Conservation (phyloP, 2,797 vertebrate genomes). For the Typhlichthys eigenmanni region DNA sequence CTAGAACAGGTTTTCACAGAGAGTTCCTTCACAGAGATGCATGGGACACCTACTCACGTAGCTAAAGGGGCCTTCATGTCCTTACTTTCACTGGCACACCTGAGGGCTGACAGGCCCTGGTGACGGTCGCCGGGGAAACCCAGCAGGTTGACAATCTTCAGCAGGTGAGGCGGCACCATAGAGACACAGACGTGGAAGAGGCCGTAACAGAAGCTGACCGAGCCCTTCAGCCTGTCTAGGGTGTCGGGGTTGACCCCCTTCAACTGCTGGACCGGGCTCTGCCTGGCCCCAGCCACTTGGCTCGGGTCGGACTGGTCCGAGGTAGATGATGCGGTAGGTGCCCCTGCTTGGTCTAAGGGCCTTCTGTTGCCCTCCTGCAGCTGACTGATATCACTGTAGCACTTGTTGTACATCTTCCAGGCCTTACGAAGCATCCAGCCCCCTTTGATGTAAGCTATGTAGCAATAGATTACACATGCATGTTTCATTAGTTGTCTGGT, state of each 20-base stretch:
- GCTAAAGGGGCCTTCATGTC: conserved; percentile 99
- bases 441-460: conserved; percentile 99
- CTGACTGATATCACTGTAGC: conserved; percentile 93
- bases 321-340: conserved; percentile 68
- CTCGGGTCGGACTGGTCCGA: conserved; percentile 80
- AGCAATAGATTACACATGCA: not conserved
- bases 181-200: conserved; percentile 99
- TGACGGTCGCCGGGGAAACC: conserved; percentile 98
- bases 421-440: conserved; percentile 99
- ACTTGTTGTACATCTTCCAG: conserved; percentile 99
- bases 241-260: conserved; percentile 81
- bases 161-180: conserved; percentile 98
- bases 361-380: conserved; percentile 89
- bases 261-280: conserved; percentile 63
- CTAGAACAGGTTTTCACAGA: conserved; percentile 43
- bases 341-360: conserved; percentile 70
- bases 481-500: no score
- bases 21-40: conserved; percentile 55
- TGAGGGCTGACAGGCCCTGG: conserved; percentile 94
- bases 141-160: conserved; percentile 99
- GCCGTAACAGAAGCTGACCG: conserved; percentile 98
- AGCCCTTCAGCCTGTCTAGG: conserved; percentile 95
- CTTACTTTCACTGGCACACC: conserved; percentile 98
- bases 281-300: conserved; percentile 55
- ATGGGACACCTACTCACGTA: conserved; percentile 96